Evolutionary conservation across 2,797 vertebrate genomes (phyloP).

Genomic region (Crenichthys baileyi): DNA sequence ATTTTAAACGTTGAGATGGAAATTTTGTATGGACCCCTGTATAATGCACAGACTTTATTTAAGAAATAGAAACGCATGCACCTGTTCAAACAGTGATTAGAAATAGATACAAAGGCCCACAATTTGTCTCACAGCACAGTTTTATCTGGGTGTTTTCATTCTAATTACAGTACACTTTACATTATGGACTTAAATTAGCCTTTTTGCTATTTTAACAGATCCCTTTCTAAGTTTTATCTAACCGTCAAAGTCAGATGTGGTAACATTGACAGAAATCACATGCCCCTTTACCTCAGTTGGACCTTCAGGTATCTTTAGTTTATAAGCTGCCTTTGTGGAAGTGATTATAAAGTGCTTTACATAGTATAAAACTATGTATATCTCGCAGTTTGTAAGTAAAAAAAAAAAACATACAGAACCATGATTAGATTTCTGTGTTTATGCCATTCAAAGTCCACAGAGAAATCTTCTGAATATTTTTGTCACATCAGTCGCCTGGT

Average conservation of each 20-base stretch:
- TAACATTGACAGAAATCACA: background rate
- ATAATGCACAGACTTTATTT: background rate
- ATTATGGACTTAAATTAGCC: background rate
- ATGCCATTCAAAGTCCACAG: background rate
- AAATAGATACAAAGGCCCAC: background rate
- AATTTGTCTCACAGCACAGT: background rate
- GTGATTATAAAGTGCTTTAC: background rate
- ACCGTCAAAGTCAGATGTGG: background rate
- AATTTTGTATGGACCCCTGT: background rate
- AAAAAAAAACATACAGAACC: background rate
- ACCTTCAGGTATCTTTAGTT: background rate
- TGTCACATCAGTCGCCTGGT: slow-evolving; percentile 60
- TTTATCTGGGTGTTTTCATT: background rate
- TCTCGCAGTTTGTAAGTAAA: background rate
- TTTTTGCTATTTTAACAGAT: background rate
- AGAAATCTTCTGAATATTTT: slow-evolving; percentile 32
- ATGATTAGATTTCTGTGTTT: background rate
- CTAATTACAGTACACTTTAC: background rate
- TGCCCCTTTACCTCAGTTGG: background rate
- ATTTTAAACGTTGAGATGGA: background rate
- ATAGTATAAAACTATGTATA: background rate
- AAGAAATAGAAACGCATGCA: background rate
- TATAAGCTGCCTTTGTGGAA: background rate
- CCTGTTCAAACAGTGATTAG: background rate
- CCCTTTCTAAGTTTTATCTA: background rate